A percentile compares a stretch with the other conserved stretches of the same genome.
Evolutionary conservation across 1,140 invertebrate genomes (phyloP).

Genomic region (honey bee (Apis mellifera)): DNA sequence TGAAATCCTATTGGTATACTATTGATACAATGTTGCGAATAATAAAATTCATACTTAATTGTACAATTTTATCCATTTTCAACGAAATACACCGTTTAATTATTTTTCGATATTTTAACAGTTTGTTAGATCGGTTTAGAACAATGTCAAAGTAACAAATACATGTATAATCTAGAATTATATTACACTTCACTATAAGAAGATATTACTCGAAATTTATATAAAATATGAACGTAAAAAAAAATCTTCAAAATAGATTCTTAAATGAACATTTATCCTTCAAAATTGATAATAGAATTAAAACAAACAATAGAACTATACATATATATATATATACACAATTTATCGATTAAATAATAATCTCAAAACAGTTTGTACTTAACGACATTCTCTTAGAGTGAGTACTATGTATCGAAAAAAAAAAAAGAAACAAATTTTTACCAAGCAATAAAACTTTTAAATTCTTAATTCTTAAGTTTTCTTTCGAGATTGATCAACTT

Average conservation of each 20-base stretch:
- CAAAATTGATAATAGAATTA: slow-evolving; percentile 1
- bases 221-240: neutral
- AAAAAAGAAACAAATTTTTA: neutral
- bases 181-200: no score
- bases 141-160: neutral
- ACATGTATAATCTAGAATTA: no score
- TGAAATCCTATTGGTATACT: slow-evolving; percentile 43
- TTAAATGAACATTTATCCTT: neutral
- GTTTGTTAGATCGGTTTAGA: neutral
- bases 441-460: slow-evolving; percentile 17
- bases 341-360: slow-evolving; percentile 5
- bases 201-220: neutral
- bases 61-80: slow-evolving; percentile 13
- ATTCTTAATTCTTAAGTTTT: neutral
- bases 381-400: neutral
- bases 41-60: slow-evolving; percentile 39
- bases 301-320: no score
- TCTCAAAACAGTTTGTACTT: slow-evolving; percentile 16
- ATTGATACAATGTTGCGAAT: slow-evolving; percentile 27
- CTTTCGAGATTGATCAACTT: neutral
- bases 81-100: neutral
- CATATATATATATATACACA: neutral
- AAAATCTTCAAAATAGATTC: neutral
- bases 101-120: neutral
- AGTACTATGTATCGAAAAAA: slow-evolving; percentile 1